Conservation (phyloP, 2,113 vertebrate species). For the Larimichthys polyactis region DNA sequence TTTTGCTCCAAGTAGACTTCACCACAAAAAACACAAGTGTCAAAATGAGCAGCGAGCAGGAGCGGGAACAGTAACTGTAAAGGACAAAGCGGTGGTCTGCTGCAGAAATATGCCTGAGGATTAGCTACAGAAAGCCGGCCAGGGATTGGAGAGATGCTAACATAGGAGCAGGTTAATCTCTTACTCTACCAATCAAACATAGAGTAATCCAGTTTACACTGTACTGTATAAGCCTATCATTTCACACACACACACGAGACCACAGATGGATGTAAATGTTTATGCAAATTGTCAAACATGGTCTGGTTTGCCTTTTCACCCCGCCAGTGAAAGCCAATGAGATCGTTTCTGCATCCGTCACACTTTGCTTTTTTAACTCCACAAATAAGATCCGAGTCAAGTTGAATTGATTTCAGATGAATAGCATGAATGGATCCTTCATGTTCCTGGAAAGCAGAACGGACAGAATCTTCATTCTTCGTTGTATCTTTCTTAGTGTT, state of each 20-base stretch:
- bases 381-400: neutral
- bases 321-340: neutral
- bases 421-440: neutral
- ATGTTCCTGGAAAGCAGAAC: neutral
- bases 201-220: constrained; percentile 21
- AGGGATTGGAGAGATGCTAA: constrained; percentile 10
- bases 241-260: neutral
- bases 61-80: neutral
- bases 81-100: neutral
- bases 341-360: neutral
- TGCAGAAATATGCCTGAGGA: neutral
- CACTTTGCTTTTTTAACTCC: neutral
- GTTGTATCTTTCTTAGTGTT: neutral
- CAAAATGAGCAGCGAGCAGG: neutral
- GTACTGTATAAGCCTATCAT: neutral
- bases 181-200: neutral
- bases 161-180: neutral
- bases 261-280: constrained; percentile 28
- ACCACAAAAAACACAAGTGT: too few species aligned
- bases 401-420: neutral
- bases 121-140: neutral
- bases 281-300: constrained; percentile 7
- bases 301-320: neutral
- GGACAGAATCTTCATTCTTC: too few species aligned
- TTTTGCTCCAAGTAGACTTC: too few species aligned